Evolutionary conservation across 2,888 invertebrate genomes (phyloP), one percentile per base, ranked within the genome.

Genomic region (Melinopterus prodromus): DNA sequence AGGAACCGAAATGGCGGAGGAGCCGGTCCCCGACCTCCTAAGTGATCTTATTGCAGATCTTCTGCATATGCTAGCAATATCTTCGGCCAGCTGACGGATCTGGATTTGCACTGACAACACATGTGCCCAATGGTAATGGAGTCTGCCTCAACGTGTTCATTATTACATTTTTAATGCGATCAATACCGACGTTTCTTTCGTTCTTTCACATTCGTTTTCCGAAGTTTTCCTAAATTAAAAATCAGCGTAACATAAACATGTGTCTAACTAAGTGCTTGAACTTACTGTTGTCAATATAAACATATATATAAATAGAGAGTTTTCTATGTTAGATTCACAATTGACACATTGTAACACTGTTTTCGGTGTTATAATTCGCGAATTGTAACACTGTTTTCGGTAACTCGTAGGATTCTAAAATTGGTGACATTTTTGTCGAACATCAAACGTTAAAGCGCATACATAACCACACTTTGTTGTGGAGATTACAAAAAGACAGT

Each of bases 11-110:
- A 71, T 35, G 74, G 74, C 6, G 15, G 74, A 74, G 26, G 36
- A 74, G 26, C 35, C 9, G n/a, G n/a, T 3, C 12, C 37, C 78
- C 79, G 75, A 77, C 37, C 77, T 81, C 80, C 79, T 78, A 77
- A 80, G 81, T 77, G 76, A 80, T 84, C 82, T 83, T 84, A 83
- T 84, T 84, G 81, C 83, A 81, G 81, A 84, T 85, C 84, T 84
- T 84, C 83, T 85, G 85, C 85, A 85, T 85, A 85, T 85, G 84
- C 84, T 81, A 84, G 84, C 84, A 84, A 84, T 84, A 85, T 85
- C 84, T 83, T 80, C 80, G 82, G 79, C 83, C 84, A 84, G 84
- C 84, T 84, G 85, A 84, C 85, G 85, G 83, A 83, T 83, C 81
- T 81, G 82, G 83, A 84, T 84, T 83, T 84, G 84, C 84, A 84